Percentiles rank a stretch among this genome's conserved stretches.
These are phyloP conservation scores for Drosophila macrospina DNA, from an alignment of 2,888 invertebrate species.

Conservation along the genomic window DNA sequence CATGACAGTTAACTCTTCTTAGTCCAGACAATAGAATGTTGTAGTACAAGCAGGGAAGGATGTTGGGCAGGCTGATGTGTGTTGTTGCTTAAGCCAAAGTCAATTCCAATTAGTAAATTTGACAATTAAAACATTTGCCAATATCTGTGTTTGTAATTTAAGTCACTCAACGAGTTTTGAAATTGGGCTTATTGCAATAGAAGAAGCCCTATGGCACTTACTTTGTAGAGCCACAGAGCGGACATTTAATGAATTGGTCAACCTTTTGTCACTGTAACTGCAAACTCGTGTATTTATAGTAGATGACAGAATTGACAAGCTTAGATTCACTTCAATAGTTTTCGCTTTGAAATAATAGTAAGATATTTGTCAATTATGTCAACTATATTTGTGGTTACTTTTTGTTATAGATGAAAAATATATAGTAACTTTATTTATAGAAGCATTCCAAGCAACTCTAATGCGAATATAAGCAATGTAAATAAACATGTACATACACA, in stretches of 20 bases:
- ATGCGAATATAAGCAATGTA: not conserved
- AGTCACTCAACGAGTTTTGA: slow-evolving; percentile 18
- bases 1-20: slow-evolving; percentile 40
- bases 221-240: slow-evolving; percentile 1
- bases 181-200: slow-evolving; percentile 33
- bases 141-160: slow-evolving; percentile 19
- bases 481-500: no score
- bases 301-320: not conserved
- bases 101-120: slow-evolving; percentile 58
- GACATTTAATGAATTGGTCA: slow-evolving; percentile 52
- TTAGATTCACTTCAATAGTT: slow-evolving; percentile 7
- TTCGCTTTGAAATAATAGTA: not conserved
- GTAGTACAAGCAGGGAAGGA: not conserved
- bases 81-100: slow-evolving; percentile 24
- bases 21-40: slow-evolving; percentile 13
- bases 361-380: not conserved
- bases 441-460: not conserved
- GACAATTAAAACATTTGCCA: slow-evolving; percentile 36
- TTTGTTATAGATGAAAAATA: not conserved
- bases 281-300: not conserved
- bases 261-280: slow-evolving; percentile 8
- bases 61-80: not conserved
- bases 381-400: no score
- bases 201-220: slow-evolving; percentile 23
- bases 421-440: not conserved